Percentiles rank a stretch among this genome's conserved stretches.
phyloP scores from a whole-genome alignment of 2,888 invertebrate species.

The Eilema sororculum region DNA sequence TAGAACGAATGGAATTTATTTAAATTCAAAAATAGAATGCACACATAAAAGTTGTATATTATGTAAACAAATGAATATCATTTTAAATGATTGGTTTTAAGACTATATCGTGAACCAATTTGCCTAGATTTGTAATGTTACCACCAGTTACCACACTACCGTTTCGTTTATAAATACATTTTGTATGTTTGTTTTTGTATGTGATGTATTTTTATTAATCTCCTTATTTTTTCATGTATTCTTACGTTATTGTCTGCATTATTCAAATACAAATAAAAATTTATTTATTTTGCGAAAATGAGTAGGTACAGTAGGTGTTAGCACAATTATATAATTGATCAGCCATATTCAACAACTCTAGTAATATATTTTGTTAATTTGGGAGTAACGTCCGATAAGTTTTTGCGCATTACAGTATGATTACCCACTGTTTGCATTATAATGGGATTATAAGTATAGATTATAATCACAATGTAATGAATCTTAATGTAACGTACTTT shows the following conservation, averaged over 20 bases:
- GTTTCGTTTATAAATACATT: not conserved
- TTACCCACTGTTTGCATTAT: not conserved
- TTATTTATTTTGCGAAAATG: too few relatives aligned
- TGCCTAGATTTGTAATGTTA: not conserved
- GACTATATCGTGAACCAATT: not conserved
- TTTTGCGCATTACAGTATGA: not conserved
- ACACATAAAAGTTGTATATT: not conserved
- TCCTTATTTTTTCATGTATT: not conserved
- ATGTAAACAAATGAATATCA: slow-evolving; percentile 4
- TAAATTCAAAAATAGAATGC: not conserved
- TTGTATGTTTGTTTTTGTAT: not conserved
- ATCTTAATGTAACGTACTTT: too few relatives aligned
- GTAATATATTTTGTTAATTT: not conserved
- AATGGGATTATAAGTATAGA: not conserved
- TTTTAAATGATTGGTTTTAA: not conserved
- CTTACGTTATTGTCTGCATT: not conserved
- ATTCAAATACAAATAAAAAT: too few relatives aligned
- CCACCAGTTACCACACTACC: not conserved
- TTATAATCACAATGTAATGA: too few relatives aligned
- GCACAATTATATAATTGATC: too few relatives aligned
- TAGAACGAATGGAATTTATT: slow-evolving; percentile 1
- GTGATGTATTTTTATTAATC: not conserved
- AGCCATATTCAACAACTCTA: not conserved
- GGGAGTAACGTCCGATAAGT: not conserved
- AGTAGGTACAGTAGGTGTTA: too few relatives aligned